Evolutionary conservation across 2,797 vertebrate genomes (phyloP).

Genomic region (Anas bernieri): DNA sequence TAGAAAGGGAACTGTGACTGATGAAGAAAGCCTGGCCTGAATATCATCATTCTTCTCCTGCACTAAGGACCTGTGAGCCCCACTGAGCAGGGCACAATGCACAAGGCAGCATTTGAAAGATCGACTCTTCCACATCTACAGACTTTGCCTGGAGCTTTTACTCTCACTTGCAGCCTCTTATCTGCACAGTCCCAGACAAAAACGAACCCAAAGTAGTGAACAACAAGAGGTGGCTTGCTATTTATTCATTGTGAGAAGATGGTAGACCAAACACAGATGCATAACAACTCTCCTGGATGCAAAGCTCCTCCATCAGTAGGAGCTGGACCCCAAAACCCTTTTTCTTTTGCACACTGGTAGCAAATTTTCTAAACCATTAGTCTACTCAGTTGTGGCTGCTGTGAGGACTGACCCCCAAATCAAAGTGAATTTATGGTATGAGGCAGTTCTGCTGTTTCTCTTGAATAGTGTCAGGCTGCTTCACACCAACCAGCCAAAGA

Average conservation of each 20-base stretch:
- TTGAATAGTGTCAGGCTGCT: neutral
- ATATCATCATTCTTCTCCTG: neutral
- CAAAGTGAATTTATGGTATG: neutral
- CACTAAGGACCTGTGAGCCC: neutral
- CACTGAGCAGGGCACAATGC: neutral
- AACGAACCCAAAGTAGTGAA: neutral
- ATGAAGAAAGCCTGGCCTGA: neutral
- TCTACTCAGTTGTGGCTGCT: neutral
- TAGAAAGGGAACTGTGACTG: accelerated
- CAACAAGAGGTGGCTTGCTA: neutral
- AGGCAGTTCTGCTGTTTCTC: neutral
- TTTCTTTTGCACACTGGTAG: neutral
- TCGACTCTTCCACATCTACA: no score
- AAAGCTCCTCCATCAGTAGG: neutral
- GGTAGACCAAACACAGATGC: neutral
- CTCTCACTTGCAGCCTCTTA: accelerated
- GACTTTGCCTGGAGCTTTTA: neutral
- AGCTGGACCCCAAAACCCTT: neutral
- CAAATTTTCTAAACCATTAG: neutral
- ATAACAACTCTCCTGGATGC: neutral
- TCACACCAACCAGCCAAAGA: neutral
- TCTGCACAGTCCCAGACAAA: neutral
- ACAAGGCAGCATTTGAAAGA: neutral
- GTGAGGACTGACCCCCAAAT: neutral
- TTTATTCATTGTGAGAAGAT: neutral